These are phyloP conservation scores for Lithophane socia DNA, from an alignment of 2,888 invertebrate genomes.

Conservation along the genomic window DNA sequence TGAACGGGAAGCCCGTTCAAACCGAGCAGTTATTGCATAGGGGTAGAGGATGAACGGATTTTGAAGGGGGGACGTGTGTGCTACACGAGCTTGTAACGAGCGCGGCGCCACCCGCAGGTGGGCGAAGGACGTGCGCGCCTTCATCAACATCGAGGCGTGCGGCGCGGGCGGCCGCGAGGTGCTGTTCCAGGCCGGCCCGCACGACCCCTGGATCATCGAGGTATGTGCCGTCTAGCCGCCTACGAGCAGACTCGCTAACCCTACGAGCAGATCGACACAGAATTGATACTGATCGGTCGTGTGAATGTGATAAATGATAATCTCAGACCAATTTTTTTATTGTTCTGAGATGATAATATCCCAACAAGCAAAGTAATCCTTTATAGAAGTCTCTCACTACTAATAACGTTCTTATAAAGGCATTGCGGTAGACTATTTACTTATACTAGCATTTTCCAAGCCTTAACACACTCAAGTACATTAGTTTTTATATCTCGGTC, in stretches of 20 bases:
- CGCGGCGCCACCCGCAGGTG: slow-evolving; percentile 83
- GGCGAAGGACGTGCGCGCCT: slow-evolving; percentile 93
- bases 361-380: too few relatives aligned
- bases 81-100: not conserved
- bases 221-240: slow-evolving; percentile 64
- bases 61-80: not conserved
- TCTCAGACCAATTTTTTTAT: too few relatives aligned
- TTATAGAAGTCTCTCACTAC: too few relatives aligned
- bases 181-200: slow-evolving; percentile 96
- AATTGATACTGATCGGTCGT: not conserved
- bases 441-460: too few relatives aligned
- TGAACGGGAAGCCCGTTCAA: too few relatives aligned
- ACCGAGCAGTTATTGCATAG: not conserved
- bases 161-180: slow-evolving; percentile 97
- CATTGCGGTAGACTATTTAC: too few relatives aligned
- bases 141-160: slow-evolving; percentile 97
- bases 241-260: not conserved
- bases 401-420: too few relatives aligned
- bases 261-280: not conserved
- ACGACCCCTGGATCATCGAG: slow-evolving; percentile 92
- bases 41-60: not conserved
- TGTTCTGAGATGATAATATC: too few relatives aligned
- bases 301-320: too few relatives aligned
- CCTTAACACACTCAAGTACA: too few relatives aligned
- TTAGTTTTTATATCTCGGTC: too few relatives aligned